Percentiles rank a stretch among this genome's conserved stretches.
These are phyloP conservation scores for Heliconius ismenius DNA, from an alignment of 2,888 invertebrate species.

Conservation along the genomic window DNA sequence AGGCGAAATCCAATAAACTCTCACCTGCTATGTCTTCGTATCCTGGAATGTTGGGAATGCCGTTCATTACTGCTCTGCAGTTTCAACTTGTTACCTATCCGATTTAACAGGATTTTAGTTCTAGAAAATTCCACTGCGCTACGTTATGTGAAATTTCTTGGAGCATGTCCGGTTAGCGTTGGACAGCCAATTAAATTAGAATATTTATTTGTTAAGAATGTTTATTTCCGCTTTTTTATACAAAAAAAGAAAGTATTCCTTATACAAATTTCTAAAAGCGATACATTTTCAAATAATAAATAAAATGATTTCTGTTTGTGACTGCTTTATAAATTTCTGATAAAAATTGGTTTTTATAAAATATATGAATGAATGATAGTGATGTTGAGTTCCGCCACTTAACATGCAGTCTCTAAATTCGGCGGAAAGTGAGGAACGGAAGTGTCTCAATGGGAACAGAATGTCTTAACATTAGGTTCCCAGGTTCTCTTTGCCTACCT, in stretches of 20 bases:
- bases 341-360: no score
- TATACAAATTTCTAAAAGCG: no score
- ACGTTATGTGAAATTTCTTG: constrained; percentile 44
- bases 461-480: background rate
- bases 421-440: no score
- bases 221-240: background rate
- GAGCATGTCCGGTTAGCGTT: constrained; percentile 15
- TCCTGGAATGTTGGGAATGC: constrained; percentile 65
- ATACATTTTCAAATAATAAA: no score
- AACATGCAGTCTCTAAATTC: no score
- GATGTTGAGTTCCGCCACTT: no score
- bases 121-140: constrained; percentile 41
- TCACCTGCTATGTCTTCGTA: constrained; percentile 68
- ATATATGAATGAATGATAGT: no score
- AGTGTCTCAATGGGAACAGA: background rate
- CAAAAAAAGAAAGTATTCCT: background rate
- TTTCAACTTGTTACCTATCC: constrained; percentile 70
- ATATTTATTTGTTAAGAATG: background rate
- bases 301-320: no score
- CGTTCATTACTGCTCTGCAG: constrained; percentile 72
- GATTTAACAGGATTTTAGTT: constrained; percentile 62
- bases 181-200: background rate
- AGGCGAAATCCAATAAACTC: constrained; percentile 71
- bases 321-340: no score
- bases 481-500: background rate